Conservation (phyloP, 2,113 vertebrate genomes). For the Oncorhynchus keta region DNA sequence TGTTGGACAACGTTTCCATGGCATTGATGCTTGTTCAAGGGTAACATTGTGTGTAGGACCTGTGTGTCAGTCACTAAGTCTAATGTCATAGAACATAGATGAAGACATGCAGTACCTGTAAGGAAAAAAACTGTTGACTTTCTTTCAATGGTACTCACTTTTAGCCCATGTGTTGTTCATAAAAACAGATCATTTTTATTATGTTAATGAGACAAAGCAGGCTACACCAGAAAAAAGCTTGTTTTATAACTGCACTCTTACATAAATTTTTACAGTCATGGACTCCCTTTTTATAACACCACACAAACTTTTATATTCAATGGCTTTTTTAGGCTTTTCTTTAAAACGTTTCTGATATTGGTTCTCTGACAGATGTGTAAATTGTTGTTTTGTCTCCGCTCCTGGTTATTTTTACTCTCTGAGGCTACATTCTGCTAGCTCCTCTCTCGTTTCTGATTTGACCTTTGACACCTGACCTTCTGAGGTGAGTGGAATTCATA, state of each 20-base stretch:
- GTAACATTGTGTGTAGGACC: conserved; percentile 32
- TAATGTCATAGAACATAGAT: conserved; percentile 2
- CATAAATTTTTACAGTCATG: conserved; percentile 77
- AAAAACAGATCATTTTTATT: conserved; percentile 68
- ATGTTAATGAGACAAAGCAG: conserved; percentile 79
- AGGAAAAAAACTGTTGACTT: conserved; percentile 44
- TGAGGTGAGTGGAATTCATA: conserved; percentile 71
- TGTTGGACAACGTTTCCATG: conserved; percentile 48
- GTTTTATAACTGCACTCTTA: conserved; percentile 77
- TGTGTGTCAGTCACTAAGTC: conserved; percentile 44
- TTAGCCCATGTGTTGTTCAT: conserved; percentile 53
- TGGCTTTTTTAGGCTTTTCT: conserved; percentile 72
- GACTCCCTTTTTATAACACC: conserved; percentile 75
- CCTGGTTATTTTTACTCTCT: conserved; percentile 45
- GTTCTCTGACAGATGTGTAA: conserved; percentile 34
- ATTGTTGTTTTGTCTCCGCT: conserved; percentile 25
- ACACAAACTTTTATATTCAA: conserved; percentile 77
- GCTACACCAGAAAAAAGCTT: conserved; percentile 71
- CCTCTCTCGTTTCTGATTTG: conserved; percentile 47
- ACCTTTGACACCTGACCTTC: conserved; percentile 68
- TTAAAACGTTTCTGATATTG: conserved; percentile 43
- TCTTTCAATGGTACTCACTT: conserved; percentile 22
- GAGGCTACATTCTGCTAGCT: conserved; percentile 47
- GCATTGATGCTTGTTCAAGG: conserved; percentile 36
- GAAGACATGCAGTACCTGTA: no score